These are phyloP conservation scores for Leguminivora glycinivorella DNA, from an alignment of 1,140 invertebrate genomes.

Conservation along the genomic window DNA sequence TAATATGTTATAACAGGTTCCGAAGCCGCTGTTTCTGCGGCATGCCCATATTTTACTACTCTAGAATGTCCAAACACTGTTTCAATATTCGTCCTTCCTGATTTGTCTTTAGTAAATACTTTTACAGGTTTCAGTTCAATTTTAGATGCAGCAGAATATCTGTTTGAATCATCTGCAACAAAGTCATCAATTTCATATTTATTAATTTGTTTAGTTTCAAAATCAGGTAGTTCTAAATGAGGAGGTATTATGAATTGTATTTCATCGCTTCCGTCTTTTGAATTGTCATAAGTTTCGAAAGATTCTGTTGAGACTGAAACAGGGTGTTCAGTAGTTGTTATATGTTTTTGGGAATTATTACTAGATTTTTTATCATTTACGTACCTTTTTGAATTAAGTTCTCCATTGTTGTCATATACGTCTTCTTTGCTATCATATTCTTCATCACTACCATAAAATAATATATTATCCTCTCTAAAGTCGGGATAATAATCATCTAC, in stretches of 20 bases:
- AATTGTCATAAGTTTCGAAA: conserved; percentile 30
- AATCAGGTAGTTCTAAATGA: conserved; percentile 42
- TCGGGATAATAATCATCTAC: conserved; percentile 63
- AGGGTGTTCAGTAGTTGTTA: conserved; percentile 27
- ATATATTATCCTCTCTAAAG: conserved; percentile 49
- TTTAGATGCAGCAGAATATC: conserved; percentile 33
- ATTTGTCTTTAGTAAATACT: conserved; percentile 34
- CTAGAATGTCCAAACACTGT: conserved; percentile 59
- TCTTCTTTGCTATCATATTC: conserved; percentile 46
- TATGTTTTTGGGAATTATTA: background rate
- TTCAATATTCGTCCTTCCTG: conserved; percentile 44
- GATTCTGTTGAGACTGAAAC: conserved; percentile 12
- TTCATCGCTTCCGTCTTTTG: conserved; percentile 31
- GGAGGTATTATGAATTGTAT: conserved; percentile 40
- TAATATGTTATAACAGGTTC: conserved; percentile 31
- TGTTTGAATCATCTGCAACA: conserved; percentile 31
- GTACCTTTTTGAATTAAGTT: conserved; percentile 10
- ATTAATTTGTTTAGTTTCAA: conserved; percentile 42
- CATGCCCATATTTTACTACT: conserved; percentile 54
- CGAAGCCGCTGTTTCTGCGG: background rate
- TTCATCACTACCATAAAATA: conserved; percentile 45
- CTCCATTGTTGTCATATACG: conserved; percentile 38
- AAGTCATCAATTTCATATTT: conserved; percentile 34
- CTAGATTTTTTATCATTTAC: background rate
- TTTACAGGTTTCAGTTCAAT: conserved; percentile 34